Conservation (phyloP, 1,140 invertebrate species). For the Aphelinus certus region DNA sequence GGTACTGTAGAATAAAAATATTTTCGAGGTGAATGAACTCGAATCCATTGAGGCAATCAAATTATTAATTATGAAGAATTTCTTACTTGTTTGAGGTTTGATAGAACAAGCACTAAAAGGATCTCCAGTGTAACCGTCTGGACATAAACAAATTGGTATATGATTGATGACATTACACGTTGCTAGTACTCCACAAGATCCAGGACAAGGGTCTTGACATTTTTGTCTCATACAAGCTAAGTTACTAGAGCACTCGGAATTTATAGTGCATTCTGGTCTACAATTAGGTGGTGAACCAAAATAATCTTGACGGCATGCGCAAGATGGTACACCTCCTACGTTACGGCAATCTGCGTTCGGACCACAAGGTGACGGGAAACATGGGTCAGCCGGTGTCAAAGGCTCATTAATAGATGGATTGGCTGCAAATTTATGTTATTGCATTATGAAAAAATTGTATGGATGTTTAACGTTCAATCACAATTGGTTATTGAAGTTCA, state of each 20-base stretch:
- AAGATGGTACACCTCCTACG: slow-evolving; percentile 70
- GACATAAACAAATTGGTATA: slow-evolving; percentile 73
- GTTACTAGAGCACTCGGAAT: slow-evolving; percentile 72
- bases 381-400: slow-evolving; percentile 65
- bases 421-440: slow-evolving; percentile 14
- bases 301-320: slow-evolving; percentile 71
- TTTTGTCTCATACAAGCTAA: slow-evolving; percentile 73
- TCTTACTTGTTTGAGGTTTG: slow-evolving; percentile 59
- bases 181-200: slow-evolving; percentile 75
- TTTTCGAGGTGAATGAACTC: not conserved
- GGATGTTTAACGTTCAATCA: too few species aligned
- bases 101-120: slow-evolving; percentile 72
- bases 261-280: slow-evolving; percentile 75
- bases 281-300: slow-evolving; percentile 78
- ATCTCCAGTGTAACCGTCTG: slow-evolving; percentile 75
- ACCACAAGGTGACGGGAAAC: slow-evolving; percentile 76
- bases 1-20: not conserved
- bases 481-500: too few species aligned
- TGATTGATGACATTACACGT: slow-evolving; percentile 73
- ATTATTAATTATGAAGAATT: not conserved
- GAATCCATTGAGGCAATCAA: too few species aligned
- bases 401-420: slow-evolving; percentile 37
- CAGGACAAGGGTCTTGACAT: slow-evolving; percentile 78
- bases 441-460: too few species aligned
- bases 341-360: slow-evolving; percentile 74